phyloP scores from a whole-genome alignment of 2,888 invertebrate genomes.

The Eutolmus rufibarbis region DNA sequence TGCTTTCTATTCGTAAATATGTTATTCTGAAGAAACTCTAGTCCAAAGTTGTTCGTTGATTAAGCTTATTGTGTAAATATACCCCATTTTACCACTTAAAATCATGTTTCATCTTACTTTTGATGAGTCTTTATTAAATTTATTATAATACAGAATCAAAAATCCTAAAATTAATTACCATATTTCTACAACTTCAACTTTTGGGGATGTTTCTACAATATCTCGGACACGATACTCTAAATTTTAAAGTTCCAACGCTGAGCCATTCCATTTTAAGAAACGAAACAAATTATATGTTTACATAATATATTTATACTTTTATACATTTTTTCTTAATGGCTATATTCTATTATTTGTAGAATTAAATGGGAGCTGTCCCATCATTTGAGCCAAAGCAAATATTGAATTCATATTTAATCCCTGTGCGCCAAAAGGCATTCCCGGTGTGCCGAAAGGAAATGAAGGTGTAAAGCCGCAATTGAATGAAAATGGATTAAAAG shows the following conservation, averaged over 20 bases:
- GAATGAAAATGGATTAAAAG: not conserved
- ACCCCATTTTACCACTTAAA: not conserved
- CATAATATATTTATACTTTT: not conserved
- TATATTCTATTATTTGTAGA: not conserved
- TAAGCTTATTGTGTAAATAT: constrained; percentile 6
- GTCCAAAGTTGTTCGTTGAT: not conserved
- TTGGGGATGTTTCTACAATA: too few species aligned
- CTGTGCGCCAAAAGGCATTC: not conserved
- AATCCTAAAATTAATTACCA: too few species aligned
- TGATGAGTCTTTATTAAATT: too few species aligned
- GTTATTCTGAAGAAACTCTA: not conserved
- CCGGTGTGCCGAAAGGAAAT: not conserved
- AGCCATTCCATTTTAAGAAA: too few species aligned
- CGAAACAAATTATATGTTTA: too few species aligned
- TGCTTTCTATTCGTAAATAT: not conserved
- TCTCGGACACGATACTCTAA: too few species aligned
- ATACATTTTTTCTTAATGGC: not conserved
- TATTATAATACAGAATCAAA: too few species aligned
- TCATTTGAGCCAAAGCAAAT: constrained; percentile 39
- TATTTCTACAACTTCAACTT: too few species aligned
- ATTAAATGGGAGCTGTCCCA: constrained; percentile 34
- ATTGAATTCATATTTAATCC: constrained; percentile 26
- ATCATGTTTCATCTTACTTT: not conserved
- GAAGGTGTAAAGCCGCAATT: not conserved
- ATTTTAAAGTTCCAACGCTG: too few species aligned